Evolutionary conservation across 2,113 vertebrate genomes (phyloP), one percentile per base, ranked within the genome.

Genomic region (Sinosuthora webbiana): DNA sequence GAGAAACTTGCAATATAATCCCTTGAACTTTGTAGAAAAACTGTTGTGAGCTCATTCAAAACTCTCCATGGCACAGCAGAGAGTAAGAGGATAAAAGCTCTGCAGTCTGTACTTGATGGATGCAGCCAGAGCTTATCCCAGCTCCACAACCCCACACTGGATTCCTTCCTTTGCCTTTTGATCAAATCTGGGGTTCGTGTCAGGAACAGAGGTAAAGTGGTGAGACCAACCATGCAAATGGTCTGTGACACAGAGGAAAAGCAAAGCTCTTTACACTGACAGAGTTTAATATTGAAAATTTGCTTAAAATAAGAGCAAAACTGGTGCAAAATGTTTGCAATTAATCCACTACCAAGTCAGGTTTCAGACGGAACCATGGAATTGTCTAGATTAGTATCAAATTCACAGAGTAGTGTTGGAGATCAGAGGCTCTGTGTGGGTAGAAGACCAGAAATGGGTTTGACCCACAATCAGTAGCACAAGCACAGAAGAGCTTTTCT

Each of bases 381-480:
- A 68, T 65, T 57, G 41, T 83, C 45, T 64, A 21, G 19, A 83
- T 53, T 57, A 60, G 45, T 85, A 82, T 62, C 73, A 79, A 74
- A 62, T 69, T 82, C 79, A 67, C 35, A n/a, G 25, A 89, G 25
- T 9, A 44, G 42, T 76, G 76, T 15, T 1, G 1, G 73, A 83
- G 63, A 91, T 65, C 55, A 78, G 76, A 80, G 50, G 35, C 70
- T 82, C 53, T 71, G 45, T 65, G 89, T 95, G 67, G 88, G 89
- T 49, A 87, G 85, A 81, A 85, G 42, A 89, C 56, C 93, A 76
- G 59, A 90, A 83, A 67, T 87, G 57, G 53, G 60, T 95, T 95
- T 96, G 85, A 93, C 96, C 89, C 64, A 82, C 89, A 95, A 35
- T 88, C 53, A 55, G 70, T 30, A 78, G 44, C 79, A 80, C n/a